These are phyloP conservation scores for Brachyptera putata DNA, from an alignment of 2,888 invertebrate genomes.

Conservation along the genomic window DNA sequence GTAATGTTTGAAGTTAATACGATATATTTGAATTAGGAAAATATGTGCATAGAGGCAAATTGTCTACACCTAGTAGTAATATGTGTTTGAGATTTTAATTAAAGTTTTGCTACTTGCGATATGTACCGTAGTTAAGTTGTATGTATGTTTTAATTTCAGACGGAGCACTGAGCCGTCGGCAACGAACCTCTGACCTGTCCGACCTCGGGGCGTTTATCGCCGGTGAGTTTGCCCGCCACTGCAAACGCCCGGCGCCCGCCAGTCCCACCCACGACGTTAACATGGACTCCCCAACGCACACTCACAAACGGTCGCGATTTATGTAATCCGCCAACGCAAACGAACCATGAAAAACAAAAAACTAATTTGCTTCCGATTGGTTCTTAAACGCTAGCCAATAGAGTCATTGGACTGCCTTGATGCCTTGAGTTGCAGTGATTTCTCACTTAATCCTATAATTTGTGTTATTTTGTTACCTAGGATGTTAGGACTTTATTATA, in stretches of 20 bases:
- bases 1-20: slow-evolving; percentile 21
- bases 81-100: no score
- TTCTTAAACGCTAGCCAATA: not conserved
- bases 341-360: not conserved
- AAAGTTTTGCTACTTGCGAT: no score
- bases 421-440: slow-evolving; percentile 14
- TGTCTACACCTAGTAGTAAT: no score
- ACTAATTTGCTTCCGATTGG: not conserved
- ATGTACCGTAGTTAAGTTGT: no score
- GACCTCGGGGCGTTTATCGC: slow-evolving; percentile 70
- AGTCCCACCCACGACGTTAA: slow-evolving; percentile 59
- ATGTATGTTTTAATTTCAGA: no score
- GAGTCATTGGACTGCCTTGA: not conserved
- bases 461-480: not conserved
- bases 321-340: slow-evolving; percentile 49
- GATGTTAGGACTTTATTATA: no score
- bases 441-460: no score
- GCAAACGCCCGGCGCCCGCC: slow-evolving; percentile 60
- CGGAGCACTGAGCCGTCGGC: slow-evolving; percentile 41
- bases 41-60: no score
- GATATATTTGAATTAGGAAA: no score
- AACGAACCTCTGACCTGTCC: slow-evolving; percentile 46
- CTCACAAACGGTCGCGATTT: slow-evolving; percentile 65
- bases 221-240: slow-evolving; percentile 68
- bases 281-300: slow-evolving; percentile 72